Base-by-base conservation (phyloP, 2,113 vertebrate genomes). In the Lophotis ruficrista region DNA sequence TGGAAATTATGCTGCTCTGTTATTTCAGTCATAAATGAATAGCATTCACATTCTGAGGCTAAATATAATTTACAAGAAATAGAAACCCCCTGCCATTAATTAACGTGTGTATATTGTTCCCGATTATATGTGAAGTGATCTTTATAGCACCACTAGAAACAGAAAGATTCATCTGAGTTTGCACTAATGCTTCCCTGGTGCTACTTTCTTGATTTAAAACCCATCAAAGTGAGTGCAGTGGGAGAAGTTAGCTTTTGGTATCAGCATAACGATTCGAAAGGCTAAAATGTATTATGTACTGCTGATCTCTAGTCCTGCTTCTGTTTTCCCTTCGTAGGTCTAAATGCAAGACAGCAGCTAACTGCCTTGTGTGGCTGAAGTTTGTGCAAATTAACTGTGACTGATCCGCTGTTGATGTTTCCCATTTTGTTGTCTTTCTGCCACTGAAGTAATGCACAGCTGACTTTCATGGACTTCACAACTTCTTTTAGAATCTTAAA, bases 1-100 rank as follows among this genome's bases (percentile, higher is more conserved):
- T 83, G 96, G 97, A 87, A 94, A 97, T 91, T 95, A 97, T 96
- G 93, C 98, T 90, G 96, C 93, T 96, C 96, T 97, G 96, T 96
- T 97, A 97, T 96, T 96, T 95, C 97, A 64, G 89, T 91, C 94
- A 94, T 93, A 96, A 85, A 97, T 96, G 93, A 97, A 96, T 68
- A 94, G 96, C 89, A 89, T 90, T 96, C 94, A 79, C 79, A 94
- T 95, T 97, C 96, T 96, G 70, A 71, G 95, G 95, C 95, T 96
- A 97, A 96, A 95, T 90, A 95, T 93, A 94, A 97, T 97, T 97
- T 96, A 94, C 76, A 97, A 83, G 58, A 84, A 92, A 90, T 43
- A 95, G 91, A 96, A 97, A 83, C 83, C 87, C 84, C 92, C 79
- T 96, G 95, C 86, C 96, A 95, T 96, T 95, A 95, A 87, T 97